Base-by-base conservation (phyloP, 1,140 invertebrate species). In the Drosophila punjabiensis region DNA sequence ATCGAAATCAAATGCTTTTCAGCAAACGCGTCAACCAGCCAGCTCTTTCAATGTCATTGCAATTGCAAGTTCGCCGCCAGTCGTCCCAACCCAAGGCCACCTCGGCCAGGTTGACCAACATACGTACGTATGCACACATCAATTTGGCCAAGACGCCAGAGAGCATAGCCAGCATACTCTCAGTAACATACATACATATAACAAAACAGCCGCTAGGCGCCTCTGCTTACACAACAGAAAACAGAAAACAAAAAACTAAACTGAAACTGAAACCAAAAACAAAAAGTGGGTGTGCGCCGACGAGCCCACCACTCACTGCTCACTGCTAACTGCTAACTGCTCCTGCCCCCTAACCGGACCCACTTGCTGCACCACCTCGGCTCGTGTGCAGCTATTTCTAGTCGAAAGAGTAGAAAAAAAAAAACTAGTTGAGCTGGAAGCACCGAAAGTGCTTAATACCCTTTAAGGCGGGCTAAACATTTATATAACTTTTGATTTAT, bases 21-120 rank as follows among this genome's bases (percentile, higher is more conserved):
- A 11, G 14, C 33, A 62, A 71, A 48, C 79, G 66, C 74, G 81
- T 82, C 79, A 62, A 50, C 71, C 24, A 24, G 68, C 66, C 83
- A 66, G 55, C 66, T 81, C 74, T 88, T 90, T 88, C 85, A 90
- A 89, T 88, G 85, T 85, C 85, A 89, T 79, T 89, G 68, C 78
- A 81, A 79, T 68, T 79, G 74, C 84, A 84, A 81, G 73, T 74
- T 83, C 61, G 56, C 18, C 37, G 14, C 28, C 50, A 62, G 20
- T 20, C 39, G 63, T 52, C 43, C 82, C 81, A 88, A 84, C 50
- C 80, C 81, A 88, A 88, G 85, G 85, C 81, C 77, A 73, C 77
- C 66, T 71, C 41, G 59, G 66, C 55, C 85, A 85, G 67, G 69
- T 71, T 85, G 85, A 66, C 85, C 85, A 85, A 70, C 79, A 41